Evolutionary conservation across 2,113 vertebrate species (phyloP).

Genomic region (Tetrax tetrax): DNA sequence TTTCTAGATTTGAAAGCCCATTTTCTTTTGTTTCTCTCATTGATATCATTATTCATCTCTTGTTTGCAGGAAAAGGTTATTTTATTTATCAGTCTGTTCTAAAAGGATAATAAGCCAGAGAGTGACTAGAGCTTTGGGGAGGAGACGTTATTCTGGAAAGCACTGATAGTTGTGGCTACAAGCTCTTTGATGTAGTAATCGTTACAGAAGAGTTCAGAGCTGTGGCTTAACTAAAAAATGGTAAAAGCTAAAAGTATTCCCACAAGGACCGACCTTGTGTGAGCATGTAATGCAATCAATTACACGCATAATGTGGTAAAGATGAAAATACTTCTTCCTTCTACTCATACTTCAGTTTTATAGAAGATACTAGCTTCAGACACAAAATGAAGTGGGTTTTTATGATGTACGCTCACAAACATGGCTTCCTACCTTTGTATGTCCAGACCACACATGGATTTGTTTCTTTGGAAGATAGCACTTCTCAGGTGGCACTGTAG

Average conservation of each 20-base stretch:
- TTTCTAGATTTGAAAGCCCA: not conserved
- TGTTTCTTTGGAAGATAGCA: constrained; percentile 99
- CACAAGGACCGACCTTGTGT: not conserved
- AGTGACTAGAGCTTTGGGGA: not conserved
- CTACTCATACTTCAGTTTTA: not conserved
- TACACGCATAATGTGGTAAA: not conserved
- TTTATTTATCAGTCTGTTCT: not conserved
- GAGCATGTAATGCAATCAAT: not conserved
- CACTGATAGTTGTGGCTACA: not conserved
- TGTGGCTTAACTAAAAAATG: not conserved
- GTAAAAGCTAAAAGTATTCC: not conserved
- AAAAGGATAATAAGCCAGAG: not conserved
- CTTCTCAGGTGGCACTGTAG: constrained; percentile 89
- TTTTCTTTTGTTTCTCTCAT: not conserved
- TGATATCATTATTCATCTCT: not conserved
- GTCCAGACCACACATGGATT: constrained; percentile 97
- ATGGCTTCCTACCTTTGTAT: constrained; percentile 87
- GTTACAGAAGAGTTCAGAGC: not conserved
- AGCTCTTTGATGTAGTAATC: not conserved
- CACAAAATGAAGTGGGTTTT: not conserved
- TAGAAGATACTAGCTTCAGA: not conserved
- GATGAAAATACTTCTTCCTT: not conserved
- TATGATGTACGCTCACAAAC: not conserved
- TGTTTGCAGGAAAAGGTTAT: not conserved
- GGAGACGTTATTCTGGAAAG: not conserved